phyloP scores from a whole-genome alignment of 2,113 vertebrate genomes.

The Chionis minor region DNA sequence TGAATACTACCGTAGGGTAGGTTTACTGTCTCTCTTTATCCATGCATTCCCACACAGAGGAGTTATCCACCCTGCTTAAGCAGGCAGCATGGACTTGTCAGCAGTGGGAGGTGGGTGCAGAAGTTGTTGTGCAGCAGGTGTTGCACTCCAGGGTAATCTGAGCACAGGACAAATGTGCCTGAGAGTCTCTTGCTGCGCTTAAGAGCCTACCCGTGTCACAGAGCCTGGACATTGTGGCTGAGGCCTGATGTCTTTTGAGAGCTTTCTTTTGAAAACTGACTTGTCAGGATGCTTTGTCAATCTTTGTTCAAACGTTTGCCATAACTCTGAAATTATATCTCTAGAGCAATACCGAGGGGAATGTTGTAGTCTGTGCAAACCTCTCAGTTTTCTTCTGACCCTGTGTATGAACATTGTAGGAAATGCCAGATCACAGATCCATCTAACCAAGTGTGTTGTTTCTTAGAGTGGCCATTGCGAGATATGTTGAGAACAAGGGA shows the following conservation, averaged over 20 bases:
- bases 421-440: neutral
- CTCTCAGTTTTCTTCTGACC: neutral
- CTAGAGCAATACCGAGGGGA: neutral
- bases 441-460: neutral
- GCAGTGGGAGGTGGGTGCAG: neutral
- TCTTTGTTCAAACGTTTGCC: neutral
- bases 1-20: neutral
- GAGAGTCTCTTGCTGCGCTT: neutral
- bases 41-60: neutral
- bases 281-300: neutral
- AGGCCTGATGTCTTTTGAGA: neutral
- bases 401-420: neutral
- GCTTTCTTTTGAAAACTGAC: neutral
- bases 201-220: neutral
- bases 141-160: neutral
- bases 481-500: neutral
- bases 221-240: neutral
- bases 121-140: neutral
- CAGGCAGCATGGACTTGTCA: neutral
- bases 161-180: neutral
- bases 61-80: accelerated
- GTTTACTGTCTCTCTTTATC: neutral
- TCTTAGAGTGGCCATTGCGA: neutral
- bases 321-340: neutral
- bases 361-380: neutral